Evolutionary conservation across 2,888 invertebrate genomes (phyloP), one percentile per base, ranked within the genome.

Genomic region (Drosophila diplacantha): DNA sequence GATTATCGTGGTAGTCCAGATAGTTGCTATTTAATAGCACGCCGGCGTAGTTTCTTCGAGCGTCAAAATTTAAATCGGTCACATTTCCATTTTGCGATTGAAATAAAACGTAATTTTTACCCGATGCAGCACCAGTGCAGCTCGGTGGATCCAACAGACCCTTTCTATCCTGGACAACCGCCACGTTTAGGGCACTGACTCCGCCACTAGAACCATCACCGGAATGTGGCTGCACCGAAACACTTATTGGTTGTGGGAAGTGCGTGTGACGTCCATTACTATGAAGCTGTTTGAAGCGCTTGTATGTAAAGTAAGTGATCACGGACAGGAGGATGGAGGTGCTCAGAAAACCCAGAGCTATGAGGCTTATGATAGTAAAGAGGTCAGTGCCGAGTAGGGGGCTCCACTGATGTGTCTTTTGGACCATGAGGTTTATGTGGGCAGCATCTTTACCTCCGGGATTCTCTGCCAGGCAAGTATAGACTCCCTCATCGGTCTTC

Each of bases 401-500:
- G 55, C 82, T 84, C 38, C 80, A 76, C 26, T 76, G 72, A 5
- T 71, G 72, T 5, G 81, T 74, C 54, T 85, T 83, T 56, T 86
- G 84, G 24, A 87, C 82, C 9, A 85, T 65, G 39, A 87, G 61
- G 68, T 75, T 83, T 41, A 96, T 89, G 84, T 94, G 94, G 57
- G 92, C 91, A 83, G 94, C 93, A 75, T 93, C 93, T 16, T 92
- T 91, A 3, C 96, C 96, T 2, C 94, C 96, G 1, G 92, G 91
- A 86, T 95, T 96, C 83, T 92, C 93, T 0, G 96, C 96, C 11
- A 93, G 91, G 84, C 96, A 96, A 50, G 92, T 90, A 85, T 94
- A 94, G 50, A 92, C 92, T 4, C 94, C 94, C 75, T 92, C 91
- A 84, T 94, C 94, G 35, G 91, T 90, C 29, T 89, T 89, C 20